Percentiles rank a stretch among this genome's conserved stretches.
Conservation (phyloP, 2,113 vertebrate genomes). For the Heterochromis multidens region DNA sequence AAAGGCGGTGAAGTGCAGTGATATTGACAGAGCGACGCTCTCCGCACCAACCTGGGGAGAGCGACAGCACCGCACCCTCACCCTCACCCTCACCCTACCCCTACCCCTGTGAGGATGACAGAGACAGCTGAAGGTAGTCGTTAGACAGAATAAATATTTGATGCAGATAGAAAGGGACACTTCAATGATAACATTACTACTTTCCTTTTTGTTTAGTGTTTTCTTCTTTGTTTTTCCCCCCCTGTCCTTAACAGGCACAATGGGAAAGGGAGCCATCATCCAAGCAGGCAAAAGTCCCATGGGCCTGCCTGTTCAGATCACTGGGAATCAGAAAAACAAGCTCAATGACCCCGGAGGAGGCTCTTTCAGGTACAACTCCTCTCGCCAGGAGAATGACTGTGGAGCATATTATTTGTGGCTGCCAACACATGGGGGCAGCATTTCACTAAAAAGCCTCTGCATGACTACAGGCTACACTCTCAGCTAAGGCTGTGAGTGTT, state of each 20-base stretch:
- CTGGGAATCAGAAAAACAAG: constrained; percentile 87
- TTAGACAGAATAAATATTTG: constrained; percentile 77
- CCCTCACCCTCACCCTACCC: not conserved
- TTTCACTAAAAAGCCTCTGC: constrained; percentile 75
- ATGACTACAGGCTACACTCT: constrained; percentile 69
- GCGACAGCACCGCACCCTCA: constrained; percentile 15
- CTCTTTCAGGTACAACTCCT: constrained; percentile 80
- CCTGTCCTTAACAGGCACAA: constrained; percentile 74
- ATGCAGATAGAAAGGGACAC: constrained; percentile 76
- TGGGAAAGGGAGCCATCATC: constrained; percentile 79
- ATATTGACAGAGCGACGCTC: constrained; percentile 72
- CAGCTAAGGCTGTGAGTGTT: constrained; percentile 63
- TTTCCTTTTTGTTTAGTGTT: constrained; percentile 56
- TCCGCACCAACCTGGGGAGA: constrained; percentile 65
- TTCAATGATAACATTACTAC: constrained; percentile 77
- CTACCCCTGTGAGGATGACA: constrained; percentile 41
- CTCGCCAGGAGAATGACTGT: not conserved
- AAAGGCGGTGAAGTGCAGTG: constrained; percentile 69
- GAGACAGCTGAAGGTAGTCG: constrained; percentile 77
- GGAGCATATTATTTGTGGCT: constrained; percentile 7
- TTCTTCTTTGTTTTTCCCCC: constrained; percentile 31
- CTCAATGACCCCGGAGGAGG: constrained; percentile 84
- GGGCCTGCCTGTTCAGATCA: constrained; percentile 81
- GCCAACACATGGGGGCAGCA: constrained; percentile 87
- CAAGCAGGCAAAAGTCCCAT: constrained; percentile 78